phyloP scores from a whole-genome alignment of 2,797 vertebrate species.

The Centroberyx gerrardi region DNA sequence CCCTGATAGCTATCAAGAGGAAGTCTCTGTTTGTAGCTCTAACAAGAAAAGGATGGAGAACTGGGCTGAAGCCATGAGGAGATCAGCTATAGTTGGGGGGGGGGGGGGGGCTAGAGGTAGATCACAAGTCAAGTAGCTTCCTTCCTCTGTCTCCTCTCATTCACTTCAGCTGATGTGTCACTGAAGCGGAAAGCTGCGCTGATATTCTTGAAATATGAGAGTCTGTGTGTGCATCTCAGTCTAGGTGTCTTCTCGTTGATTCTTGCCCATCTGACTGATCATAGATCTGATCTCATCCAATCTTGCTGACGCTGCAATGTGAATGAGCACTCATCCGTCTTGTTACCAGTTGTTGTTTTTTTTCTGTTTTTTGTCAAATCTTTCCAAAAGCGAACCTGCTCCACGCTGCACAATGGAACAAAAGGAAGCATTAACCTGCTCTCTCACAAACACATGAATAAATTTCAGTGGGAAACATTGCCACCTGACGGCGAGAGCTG shows the following conservation, averaged over 20 bases:
- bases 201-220: not conserved
- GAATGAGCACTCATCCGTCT: not conserved
- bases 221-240: not conserved
- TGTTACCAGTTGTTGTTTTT: not conserved
- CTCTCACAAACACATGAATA: not conserved
- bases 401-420: not conserved
- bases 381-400: not conserved
- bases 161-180: slow-evolving; percentile 1
- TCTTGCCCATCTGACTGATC: not conserved
- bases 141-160: slow-evolving; percentile 24
- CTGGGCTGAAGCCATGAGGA: slow-evolving; percentile 17
- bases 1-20: slow-evolving; percentile 71
- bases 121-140: slow-evolving; percentile 16
- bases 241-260: not conserved
- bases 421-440: not conserved
- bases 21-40: slow-evolving; percentile 69
- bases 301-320: not conserved
- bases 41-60: slow-evolving; percentile 64
- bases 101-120: not conserved
- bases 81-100: not conserved
- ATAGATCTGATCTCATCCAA: slow-evolving; percentile 15
- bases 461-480: slow-evolving; percentile 60
- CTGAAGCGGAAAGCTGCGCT: slow-evolving; percentile 4
- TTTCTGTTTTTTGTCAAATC: not conserved
- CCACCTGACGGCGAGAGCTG: slow-evolving; percentile 59